These are phyloP conservation scores for Dendrolimus pini DNA, from an alignment of 2,888 invertebrate species.

Conservation along the genomic window DNA sequence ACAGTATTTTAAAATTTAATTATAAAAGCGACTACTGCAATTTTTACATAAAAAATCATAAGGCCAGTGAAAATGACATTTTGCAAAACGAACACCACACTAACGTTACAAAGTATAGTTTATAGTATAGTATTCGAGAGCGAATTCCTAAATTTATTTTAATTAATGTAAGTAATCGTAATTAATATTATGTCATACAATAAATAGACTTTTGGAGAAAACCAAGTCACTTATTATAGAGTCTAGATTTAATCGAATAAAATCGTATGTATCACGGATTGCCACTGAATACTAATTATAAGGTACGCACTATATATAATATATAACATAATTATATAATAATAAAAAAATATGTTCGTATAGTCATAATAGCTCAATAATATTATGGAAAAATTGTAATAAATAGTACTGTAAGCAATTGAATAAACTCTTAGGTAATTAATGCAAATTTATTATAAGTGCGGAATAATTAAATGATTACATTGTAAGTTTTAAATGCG, in stretches of 20 bases:
- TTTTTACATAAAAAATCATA: conserved; percentile 16
- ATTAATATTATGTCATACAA: conserved; percentile 47
- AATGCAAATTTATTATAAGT: conserved; percentile 46
- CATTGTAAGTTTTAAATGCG: conserved; percentile 30
- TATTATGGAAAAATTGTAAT: conserved; percentile 53
- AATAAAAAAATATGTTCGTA: conserved; percentile 22
- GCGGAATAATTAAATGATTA: conserved; percentile 33
- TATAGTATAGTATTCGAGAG: conserved; percentile 39
- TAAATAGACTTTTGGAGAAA: conserved; percentile 55
- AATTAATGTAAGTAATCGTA: conserved; percentile 40
- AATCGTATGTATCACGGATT: conserved; percentile 34
- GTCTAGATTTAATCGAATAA: conserved; percentile 15
- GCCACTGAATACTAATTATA: conserved; percentile 40
- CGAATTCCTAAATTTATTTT: conserved; percentile 61
- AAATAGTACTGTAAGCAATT: conserved; percentile 47
- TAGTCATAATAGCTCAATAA: conserved; percentile 70
- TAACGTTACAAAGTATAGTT: conserved; percentile 60
- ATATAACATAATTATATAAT: conserved; percentile 31
- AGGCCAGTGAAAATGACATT: conserved; percentile 60
- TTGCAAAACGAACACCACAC: conserved; percentile 71
- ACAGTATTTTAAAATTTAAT: too few species aligned
- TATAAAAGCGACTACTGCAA: not conserved
- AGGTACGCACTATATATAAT: conserved; percentile 58
- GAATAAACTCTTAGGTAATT: conserved; percentile 36
- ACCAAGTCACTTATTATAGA: conserved; percentile 34